Evolutionary conservation across 1,140 invertebrate species (phyloP), one percentile per base, ranked within the genome.

Genomic region (Antheraea mylitta): DNA sequence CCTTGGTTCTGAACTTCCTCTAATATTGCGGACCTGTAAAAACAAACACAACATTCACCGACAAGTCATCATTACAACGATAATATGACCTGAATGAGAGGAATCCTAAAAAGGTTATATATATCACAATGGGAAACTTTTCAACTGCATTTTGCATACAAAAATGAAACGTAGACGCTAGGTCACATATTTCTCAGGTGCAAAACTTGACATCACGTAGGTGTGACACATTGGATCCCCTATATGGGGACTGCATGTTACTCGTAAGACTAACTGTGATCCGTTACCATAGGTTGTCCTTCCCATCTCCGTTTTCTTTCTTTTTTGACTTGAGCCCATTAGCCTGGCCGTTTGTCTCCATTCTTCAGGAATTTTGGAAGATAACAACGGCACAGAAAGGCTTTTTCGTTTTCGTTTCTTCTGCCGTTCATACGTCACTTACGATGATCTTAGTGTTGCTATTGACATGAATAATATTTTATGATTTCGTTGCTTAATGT

Each of bases 1-100:
- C 97, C 96, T 93, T 97, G 97, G 86, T 97, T 97, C 93, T 98
- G 97, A 80, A 99, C 98, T 93, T 99, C 98, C 81, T 96, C 96
- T 90, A 99, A 94, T 86, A 98, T 98, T 76, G 96, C 96, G 76
- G 97, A 97, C 98, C 98, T 98, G 92, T 70, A 94, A 79, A 53
- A 42, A 61, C 66, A 82, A 70, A 64, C 13, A 71, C 58, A 66
- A 79, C 75, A 61, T 38, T 59, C 19, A 58, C 48, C 30, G 53
- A 59, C 71, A 67, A 64, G 67, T 78, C 75, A 74, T 75, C 66
- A 70, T 10, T 63, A 7, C 30, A 18, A 7, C 58, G 48, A n/a
- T 30, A 64, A 68, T 68, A 67, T 70, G 65, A 53, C 65, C 65
- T 58, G 37, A 19, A 66, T 66, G 30, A 18, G 22, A 48, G 45